These are phyloP conservation scores for Peromyscus melanophrys DNA, from an alignment of 2,797 vertebrate genomes.

Conservation along the genomic window DNA sequence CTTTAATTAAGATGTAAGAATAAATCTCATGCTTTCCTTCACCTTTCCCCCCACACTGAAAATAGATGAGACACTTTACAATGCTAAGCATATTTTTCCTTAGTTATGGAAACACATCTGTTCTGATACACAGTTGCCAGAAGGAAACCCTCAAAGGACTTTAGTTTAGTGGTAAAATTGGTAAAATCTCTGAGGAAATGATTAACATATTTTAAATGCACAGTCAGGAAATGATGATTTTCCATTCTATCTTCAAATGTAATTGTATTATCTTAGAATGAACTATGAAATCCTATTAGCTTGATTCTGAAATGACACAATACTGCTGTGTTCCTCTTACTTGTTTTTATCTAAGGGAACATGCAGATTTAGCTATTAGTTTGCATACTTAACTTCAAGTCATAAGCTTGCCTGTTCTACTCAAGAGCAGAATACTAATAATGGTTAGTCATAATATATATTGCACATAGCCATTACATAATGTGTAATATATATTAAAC, in stretches of 20 bases:
- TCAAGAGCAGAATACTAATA: background rate
- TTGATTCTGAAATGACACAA: background rate
- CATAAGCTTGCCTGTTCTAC: background rate
- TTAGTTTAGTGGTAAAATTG: background rate
- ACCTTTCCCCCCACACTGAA: background rate
- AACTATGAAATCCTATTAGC: background rate
- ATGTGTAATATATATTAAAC: background rate
- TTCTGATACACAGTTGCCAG: background rate
- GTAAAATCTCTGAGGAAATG: conserved; percentile 28
- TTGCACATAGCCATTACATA: background rate
- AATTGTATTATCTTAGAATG: background rate
- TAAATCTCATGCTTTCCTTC: background rate
- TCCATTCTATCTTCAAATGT: background rate
- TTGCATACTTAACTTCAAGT: background rate
- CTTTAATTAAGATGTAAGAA: conserved; percentile 66
- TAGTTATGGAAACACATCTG: conserved; percentile 36
- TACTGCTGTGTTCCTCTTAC: background rate
- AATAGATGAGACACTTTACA: conserved; percentile 23
- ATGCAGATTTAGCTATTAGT: background rate
- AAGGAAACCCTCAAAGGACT: conserved; percentile 2
- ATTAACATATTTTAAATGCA: conserved; percentile 51
- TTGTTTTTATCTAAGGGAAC: background rate
- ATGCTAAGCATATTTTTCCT: conserved; percentile 34
- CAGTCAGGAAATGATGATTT: background rate
- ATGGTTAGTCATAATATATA: background rate